Evolutionary conservation across 2,797 vertebrate genomes (phyloP), one percentile per base, ranked within the genome.

Genomic region (Danio aesculapii): DNA sequence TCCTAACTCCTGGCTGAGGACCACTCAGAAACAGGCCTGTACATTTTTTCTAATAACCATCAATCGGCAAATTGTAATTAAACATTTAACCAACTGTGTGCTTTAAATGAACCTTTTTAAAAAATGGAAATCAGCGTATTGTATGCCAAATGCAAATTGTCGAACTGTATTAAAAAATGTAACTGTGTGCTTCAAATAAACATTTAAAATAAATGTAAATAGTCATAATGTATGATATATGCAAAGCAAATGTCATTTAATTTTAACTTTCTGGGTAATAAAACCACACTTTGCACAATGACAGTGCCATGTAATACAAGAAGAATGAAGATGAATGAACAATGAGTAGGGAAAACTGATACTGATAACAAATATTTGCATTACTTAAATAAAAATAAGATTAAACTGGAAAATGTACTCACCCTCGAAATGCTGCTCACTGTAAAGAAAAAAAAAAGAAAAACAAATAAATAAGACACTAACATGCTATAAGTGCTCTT

Each of bases 351-450:
- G 74, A 19, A 11, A 64, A 53, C 44, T 39, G 1, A 5, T 77
- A 44, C 7, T 0, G 0, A 13, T n/a, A n/a, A 14, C 49, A 19
- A 8, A 75, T 47, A 75, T 62, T 17, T 17, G 50, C 19, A 68
- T 6, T 11, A 1, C 53, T 6, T 9, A 30, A 6, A 11, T 9
- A 30, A 6, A 11, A 39, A 13, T 14, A 63, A 19, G 4, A 52
- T 44, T 61, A 7, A 16, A 39, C n/a, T 41, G 62, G 49, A 14
- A 21, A 2, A 52, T 66, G 12, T 43, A 96, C 97, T 97, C 92
- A 98, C 97, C 97, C 92, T 95, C 96, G 13, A 92, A 94, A 79
- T 96, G 95, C 4, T 96, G 95, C 4, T 96, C 97, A 76, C 97
- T 98, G 94, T 19, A 84, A 89, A 87, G n/a, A n/a, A n/a, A 30